phyloP scores from a whole-genome alignment of 2,888 invertebrate species.

The Herminia tarsipennalis region DNA sequence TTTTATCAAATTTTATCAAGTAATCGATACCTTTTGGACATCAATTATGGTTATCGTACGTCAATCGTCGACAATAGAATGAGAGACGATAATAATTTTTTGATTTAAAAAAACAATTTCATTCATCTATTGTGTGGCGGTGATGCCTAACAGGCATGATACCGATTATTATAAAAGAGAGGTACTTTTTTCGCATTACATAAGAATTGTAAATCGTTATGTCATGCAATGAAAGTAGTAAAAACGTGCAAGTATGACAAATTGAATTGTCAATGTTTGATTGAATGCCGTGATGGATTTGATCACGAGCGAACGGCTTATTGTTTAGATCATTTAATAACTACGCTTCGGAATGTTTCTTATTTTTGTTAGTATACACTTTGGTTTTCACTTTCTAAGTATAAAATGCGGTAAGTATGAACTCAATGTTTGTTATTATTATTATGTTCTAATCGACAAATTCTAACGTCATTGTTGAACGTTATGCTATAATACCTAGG shows the following conservation, averaged over 20 bases:
- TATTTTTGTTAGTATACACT: too few species aligned
- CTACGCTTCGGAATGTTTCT: too few species aligned
- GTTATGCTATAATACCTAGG: too few species aligned
- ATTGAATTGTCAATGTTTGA: slow-evolving; percentile 26
- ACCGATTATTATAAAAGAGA: slow-evolving; percentile 35
- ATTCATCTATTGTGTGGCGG: slow-evolving; percentile 45
- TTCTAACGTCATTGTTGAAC: too few species aligned
- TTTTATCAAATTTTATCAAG: slow-evolving; percentile 50
- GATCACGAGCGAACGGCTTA: slow-evolving; percentile 1
- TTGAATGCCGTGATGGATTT: slow-evolving; percentile 21
- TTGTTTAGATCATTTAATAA: too few species aligned
- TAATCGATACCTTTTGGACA: slow-evolving; percentile 51
- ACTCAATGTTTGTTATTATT: too few species aligned
- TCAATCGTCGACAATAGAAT: slow-evolving; percentile 51
- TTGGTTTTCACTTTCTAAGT: too few species aligned
- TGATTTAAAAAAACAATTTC: slow-evolving; percentile 49
- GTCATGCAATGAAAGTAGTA: slow-evolving; percentile 23
- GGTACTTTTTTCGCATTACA: slow-evolving; percentile 35
- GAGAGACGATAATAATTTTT: slow-evolving; percentile 52
- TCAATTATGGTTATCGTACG: slow-evolving; percentile 53
- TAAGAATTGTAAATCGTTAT: slow-evolving; percentile 29
- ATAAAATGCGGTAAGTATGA: too few species aligned
- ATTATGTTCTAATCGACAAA: too few species aligned
- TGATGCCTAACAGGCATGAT: slow-evolving; percentile 37
- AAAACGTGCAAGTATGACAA: slow-evolving; percentile 23